Percentiles rank a stretch among this genome's conserved stretches.
Evolutionary conservation across 1,140 invertebrate species (phyloP).

Genomic region (Bombus waltoni): DNA sequence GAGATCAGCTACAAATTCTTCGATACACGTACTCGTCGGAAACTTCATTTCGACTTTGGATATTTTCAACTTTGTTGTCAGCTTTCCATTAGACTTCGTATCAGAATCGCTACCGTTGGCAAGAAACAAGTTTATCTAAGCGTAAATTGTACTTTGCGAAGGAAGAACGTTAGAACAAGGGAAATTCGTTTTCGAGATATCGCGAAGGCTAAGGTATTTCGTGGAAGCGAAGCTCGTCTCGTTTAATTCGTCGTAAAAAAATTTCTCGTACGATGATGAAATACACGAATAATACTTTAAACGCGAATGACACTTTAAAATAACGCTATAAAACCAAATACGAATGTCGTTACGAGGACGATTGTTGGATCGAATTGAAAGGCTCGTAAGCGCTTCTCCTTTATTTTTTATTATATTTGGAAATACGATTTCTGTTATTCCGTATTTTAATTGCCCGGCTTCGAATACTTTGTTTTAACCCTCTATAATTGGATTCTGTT

Average conservation of each 20-base stretch:
- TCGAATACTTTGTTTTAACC: not conserved
- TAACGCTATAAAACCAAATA: too few species aligned
- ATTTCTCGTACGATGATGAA: conserved; percentile 9
- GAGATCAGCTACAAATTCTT: not conserved
- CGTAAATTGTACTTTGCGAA: not conserved
- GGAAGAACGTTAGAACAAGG: not conserved
- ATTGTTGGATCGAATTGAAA: too few species aligned
- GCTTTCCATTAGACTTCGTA: not conserved
- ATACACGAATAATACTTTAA: too few species aligned
- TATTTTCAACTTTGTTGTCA: not conserved
- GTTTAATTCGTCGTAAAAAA: conserved; percentile 9
- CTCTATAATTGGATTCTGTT: not conserved
- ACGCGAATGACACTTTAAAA: too few species aligned
- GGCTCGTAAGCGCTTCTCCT: too few species aligned
- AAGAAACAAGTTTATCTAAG: not conserved
- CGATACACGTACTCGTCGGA: not conserved
- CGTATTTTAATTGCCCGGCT: not conserved
- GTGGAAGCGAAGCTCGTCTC: not conserved
- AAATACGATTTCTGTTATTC: not conserved
- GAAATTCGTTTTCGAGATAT: conserved; percentile 1
- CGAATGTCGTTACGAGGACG: too few species aligned
- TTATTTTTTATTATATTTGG: too few species aligned
- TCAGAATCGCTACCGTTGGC: not conserved
- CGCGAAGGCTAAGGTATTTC: not conserved
- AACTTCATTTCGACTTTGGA: not conserved